Conservation (phyloP, 2,113 vertebrate species). For the Aegotheles bennettii region DNA sequence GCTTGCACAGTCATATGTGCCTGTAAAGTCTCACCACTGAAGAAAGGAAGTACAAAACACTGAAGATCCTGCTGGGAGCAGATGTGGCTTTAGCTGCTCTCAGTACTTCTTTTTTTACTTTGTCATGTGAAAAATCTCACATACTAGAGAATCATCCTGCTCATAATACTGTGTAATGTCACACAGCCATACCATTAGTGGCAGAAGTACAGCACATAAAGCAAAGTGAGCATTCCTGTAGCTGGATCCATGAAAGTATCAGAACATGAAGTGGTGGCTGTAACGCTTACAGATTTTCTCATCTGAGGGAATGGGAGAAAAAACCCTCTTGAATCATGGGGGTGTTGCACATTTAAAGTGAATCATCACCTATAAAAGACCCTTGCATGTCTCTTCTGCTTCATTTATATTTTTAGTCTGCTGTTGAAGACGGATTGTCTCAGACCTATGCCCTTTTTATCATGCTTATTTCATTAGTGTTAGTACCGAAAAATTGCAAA, state of each 20-base stretch:
- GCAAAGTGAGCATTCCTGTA: neutral
- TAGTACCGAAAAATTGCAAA: neutral
- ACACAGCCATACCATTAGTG: neutral
- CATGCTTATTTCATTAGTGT: neutral
- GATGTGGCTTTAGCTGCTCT: neutral
- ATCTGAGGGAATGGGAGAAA: neutral
- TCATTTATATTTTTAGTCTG: neutral
- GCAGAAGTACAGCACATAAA: neutral
- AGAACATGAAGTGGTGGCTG: neutral
- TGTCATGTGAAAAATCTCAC: neutral
- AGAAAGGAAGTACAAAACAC: neutral
- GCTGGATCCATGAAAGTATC: neutral
- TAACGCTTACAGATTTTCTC: neutral
- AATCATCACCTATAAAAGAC: neutral
- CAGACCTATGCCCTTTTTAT: neutral
- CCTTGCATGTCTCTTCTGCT: neutral
- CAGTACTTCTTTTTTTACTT: neutral
- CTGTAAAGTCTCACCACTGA: neutral
- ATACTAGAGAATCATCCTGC: neutral
- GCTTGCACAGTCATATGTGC: rapidly evolving
- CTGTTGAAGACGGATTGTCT: neutral
- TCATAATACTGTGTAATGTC: neutral
- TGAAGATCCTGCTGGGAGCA: neutral
- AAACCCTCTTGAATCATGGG: neutral
- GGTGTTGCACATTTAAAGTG: neutral